A percentile compares a stretch with the other conserved stretches of the same genome.
Conservation (phyloP, 2,888 invertebrate genomes). For the Leptinotarsa rubiginosa region DNA sequence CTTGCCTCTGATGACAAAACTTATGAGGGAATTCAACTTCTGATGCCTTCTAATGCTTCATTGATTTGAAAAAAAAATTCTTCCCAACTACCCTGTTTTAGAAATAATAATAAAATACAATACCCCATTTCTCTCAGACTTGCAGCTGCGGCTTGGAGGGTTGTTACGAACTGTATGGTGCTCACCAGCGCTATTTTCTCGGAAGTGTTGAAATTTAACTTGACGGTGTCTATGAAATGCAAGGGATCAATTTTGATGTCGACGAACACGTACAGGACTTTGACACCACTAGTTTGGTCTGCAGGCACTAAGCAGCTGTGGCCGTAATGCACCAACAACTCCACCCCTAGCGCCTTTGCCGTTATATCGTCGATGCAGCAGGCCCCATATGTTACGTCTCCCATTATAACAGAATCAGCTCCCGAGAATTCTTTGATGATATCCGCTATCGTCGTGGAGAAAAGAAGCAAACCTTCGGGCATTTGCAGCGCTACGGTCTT, state of each 20-base stretch:
- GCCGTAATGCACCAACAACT: slow-evolving; percentile 95
- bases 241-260: slow-evolving; percentile 95
- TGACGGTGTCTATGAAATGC: slow-evolving; percentile 92
- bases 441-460: slow-evolving; percentile 92
- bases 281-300: slow-evolving; percentile 85
- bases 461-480: slow-evolving; percentile 95
- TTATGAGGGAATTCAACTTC: no score
- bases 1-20: no score
- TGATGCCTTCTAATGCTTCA: no score
- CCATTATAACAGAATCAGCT: slow-evolving; percentile 96
- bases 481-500: slow-evolving; percentile 95
- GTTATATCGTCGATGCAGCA: slow-evolving; percentile 98
- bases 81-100: no score
- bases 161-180: slow-evolving; percentile 97
- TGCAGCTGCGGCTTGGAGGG: slow-evolving; percentile 84
- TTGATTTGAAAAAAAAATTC: no score
- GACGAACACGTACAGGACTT: slow-evolving; percentile 97
- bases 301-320: slow-evolving; percentile 96
- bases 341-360: slow-evolving; percentile 88
- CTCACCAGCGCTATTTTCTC: slow-evolving; percentile 88
- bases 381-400: slow-evolving; percentile 99
- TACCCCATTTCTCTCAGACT: slow-evolving; percentile 74
- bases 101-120: no score
- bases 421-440: slow-evolving; percentile 87
- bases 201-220: slow-evolving; percentile 75